Evolutionary conservation across 2,797 vertebrate species (phyloP).

Genomic region (Hemitrygon akajei): DNA sequence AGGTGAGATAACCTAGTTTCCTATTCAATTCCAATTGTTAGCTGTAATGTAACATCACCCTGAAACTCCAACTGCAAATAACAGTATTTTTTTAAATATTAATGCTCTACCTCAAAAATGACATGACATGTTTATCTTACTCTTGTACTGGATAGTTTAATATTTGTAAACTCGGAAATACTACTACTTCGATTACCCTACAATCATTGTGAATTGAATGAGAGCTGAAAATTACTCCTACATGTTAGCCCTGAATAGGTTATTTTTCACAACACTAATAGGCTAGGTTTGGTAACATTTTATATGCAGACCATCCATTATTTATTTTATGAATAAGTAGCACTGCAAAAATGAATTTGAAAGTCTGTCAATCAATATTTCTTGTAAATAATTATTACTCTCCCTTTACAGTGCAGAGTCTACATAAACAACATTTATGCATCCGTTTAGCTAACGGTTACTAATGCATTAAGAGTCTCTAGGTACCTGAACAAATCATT

Average conservation of each 20-base stretch:
- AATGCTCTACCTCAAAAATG: background rate
- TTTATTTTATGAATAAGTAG: constrained; percentile 14
- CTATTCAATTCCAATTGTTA: background rate
- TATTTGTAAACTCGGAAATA: background rate
- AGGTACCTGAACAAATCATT: constrained; percentile 22
- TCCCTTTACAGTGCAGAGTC: background rate
- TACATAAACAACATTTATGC: constrained; percentile 24
- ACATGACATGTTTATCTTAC: background rate
- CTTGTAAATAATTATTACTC: constrained; percentile 16
- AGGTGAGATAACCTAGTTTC: background rate
- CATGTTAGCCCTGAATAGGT: background rate
- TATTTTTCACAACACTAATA: constrained; percentile 18
- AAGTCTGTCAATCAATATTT: constrained; percentile 24
- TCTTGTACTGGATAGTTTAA: background rate
- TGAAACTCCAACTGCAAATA: background rate
- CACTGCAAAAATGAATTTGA: background rate
- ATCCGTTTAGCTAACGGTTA: constrained; percentile 20
- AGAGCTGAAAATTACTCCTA: background rate
- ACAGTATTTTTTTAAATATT: background rate
- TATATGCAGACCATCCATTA: background rate
- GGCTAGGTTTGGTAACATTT: background rate
- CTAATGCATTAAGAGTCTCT: constrained; percentile 28
- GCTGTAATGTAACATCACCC: background rate
- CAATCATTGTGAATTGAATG: background rate
- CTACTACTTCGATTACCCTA: background rate